Conservation (phyloP, 2,113 vertebrate species). For the Mustela nigripes region DNA sequence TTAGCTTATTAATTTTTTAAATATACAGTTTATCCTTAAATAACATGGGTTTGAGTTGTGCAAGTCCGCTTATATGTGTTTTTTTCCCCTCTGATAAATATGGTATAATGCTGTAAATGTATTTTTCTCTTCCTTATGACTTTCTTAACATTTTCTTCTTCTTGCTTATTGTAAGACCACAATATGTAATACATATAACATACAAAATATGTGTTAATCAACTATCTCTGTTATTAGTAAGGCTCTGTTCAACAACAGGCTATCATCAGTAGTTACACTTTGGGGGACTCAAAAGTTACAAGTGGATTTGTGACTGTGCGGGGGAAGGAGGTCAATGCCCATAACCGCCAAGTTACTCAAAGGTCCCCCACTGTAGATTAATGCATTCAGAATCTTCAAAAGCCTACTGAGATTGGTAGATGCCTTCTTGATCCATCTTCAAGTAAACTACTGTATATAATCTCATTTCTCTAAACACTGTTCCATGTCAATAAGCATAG, state of each 20-base stretch:
- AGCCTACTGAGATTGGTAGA: neutral
- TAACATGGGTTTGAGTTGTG: neutral
- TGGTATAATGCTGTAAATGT: neutral
- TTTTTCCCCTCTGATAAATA: neutral
- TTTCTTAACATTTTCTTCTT: neutral
- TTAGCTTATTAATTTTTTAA: neutral
- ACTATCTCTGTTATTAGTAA: neutral
- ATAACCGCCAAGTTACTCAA: neutral
- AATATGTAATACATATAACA: neutral
- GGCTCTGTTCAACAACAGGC: neutral
- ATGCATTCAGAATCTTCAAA: neutral
- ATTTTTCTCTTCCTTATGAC: neutral
- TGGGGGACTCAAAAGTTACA: neutral
- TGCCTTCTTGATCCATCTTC: neutral
- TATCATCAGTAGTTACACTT: neutral
- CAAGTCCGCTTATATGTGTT: neutral
- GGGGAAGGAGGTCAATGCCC: neutral
- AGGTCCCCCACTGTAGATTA: neutral
- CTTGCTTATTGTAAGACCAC: neutral
- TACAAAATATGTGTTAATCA: neutral
- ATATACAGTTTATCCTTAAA: neutral
- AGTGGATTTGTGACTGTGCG: neutral
- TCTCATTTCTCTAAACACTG: neutral
- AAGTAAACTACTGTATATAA: neutral
- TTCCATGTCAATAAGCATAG: neutral